These are phyloP conservation scores for Aspidapion aeneum DNA, from an alignment of 2,888 invertebrate genomes.

Conservation along the genomic window DNA sequence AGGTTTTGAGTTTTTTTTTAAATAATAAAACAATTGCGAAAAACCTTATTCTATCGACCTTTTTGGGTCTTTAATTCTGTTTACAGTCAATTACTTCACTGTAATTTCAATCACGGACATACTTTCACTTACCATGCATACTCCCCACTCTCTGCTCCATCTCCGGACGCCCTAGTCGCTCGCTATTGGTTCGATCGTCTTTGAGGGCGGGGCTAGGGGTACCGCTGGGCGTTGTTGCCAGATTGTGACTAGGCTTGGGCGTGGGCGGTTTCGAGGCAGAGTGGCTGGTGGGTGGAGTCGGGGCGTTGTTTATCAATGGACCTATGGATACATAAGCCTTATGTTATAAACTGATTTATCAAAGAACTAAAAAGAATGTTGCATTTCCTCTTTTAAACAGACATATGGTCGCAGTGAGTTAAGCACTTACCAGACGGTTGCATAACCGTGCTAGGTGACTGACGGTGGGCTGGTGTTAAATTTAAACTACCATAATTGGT, in stretches of 20 bases:
- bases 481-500: conserved; percentile 17
- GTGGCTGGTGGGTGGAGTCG: conserved; percentile 23
- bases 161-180: not conserved
- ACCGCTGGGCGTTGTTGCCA: conserved; percentile 19
- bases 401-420: no score
- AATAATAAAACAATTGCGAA: no score
- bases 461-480: conserved; percentile 17
- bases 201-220: conserved; percentile 6
- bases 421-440: conserved; percentile 26
- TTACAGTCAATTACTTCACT: no score
- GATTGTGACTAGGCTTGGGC: conserved; percentile 24
- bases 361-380: no score
- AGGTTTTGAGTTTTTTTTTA: no score
- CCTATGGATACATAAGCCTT: no score
- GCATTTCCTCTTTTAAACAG: no score
- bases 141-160: not conserved
- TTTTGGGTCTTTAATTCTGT: no score
- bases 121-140: no score
- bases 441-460: conserved; percentile 20
- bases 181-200: not conserved
- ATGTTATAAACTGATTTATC: no score
- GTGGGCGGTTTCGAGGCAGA: conserved; percentile 38
- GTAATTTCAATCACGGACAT: no score
- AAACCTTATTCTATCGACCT: no score
- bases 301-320: conserved; percentile 18